Evolutionary conservation across 2,888 invertebrate genomes (phyloP).

Genomic region (Chrysotoxum bicinctum): DNA sequence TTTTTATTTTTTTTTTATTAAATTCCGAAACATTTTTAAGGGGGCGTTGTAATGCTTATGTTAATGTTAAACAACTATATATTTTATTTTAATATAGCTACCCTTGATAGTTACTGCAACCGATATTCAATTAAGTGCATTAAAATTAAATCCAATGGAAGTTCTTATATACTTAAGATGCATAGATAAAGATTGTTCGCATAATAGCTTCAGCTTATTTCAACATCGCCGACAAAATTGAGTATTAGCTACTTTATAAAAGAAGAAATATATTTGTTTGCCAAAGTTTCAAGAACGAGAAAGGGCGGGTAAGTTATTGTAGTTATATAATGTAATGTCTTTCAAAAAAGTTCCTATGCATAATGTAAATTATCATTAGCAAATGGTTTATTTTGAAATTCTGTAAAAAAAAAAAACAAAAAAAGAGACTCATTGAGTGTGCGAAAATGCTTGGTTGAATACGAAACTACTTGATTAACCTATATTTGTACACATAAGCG

Average conservation of each 20-base stretch:
- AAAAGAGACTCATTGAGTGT: background rate
- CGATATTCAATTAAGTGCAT: background rate
- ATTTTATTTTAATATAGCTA: too few species aligned
- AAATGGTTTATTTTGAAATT: slow-evolving; percentile 35
- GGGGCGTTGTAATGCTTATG: too few species aligned
- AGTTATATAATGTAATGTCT: background rate
- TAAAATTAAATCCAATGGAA: background rate
- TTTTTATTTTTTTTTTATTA: too few species aligned
- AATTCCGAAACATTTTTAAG: too few species aligned
- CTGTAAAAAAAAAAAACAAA: background rate
- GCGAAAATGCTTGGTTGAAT: slow-evolving; percentile 28
- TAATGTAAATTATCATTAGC: background rate
- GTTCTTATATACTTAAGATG: background rate
- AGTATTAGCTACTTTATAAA: background rate
- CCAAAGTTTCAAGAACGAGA: background rate
- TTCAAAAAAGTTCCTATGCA: background rate
- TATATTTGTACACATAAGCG: background rate
- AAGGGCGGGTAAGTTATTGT: background rate
- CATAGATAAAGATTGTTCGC: background rate
- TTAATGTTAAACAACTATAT: too few species aligned
- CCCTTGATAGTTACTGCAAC: too few species aligned
- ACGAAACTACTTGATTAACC: slow-evolving; percentile 1
- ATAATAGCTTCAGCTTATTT: background rate
- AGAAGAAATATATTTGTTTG: background rate
- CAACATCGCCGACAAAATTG: background rate